phyloP scores from a whole-genome alignment of 2,113 vertebrate species.

The Urocolius indicus region DNA sequence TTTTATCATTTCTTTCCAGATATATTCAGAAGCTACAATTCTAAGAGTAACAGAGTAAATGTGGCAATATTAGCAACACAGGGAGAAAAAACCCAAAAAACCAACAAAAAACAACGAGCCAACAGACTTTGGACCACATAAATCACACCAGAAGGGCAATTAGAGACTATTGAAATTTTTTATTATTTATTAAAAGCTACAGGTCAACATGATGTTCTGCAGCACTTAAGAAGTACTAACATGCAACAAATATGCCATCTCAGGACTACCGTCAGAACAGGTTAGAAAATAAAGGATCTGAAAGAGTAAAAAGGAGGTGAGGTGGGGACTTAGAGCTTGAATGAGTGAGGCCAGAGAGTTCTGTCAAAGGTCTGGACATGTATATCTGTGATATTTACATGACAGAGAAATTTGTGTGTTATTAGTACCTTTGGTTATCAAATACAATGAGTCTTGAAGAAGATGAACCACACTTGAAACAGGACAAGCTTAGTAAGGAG shows the following conservation, averaged over 20 bases:
- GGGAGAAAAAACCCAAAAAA: not conserved
- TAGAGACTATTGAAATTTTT: not conserved
- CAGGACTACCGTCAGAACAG: not conserved
- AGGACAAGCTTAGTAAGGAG: not conserved
- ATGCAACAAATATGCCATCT: not conserved
- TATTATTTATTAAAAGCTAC: not conserved
- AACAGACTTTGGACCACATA: not conserved
- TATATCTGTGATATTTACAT: not conserved
- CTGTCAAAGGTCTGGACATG: not conserved
- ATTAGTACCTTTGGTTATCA: not conserved
- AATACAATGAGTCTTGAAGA: not conserved
- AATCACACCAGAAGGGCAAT: not conserved
- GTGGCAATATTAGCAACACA: not conserved
- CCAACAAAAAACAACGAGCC: not conserved
- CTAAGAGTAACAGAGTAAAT: not conserved
- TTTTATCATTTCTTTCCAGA: not conserved
- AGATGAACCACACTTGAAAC: not conserved
- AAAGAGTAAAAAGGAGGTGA: not conserved
- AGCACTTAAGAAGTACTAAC: not conserved
- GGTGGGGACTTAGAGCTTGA: accelerated
- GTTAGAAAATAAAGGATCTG: not conserved
- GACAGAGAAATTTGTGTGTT: not conserved
- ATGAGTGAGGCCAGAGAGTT: not conserved
- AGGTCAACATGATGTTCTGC: not conserved
- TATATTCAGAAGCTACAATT: not conserved